phyloP scores from a whole-genome alignment of 1,140 invertebrate species.

The Chelonus insularis region DNA sequence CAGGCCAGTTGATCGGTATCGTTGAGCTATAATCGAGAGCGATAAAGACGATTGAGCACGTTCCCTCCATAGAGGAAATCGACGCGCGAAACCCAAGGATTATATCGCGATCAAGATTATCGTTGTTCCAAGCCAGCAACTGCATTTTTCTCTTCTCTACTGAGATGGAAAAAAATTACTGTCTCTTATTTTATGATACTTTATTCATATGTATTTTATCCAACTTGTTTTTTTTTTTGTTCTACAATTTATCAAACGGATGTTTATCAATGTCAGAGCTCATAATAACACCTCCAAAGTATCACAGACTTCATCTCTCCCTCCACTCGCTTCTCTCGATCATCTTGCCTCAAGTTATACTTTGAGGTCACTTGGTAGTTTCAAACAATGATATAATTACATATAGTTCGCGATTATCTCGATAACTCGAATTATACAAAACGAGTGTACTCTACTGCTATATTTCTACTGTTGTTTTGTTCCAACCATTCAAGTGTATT shows the following conservation, averaged over 20 bases:
- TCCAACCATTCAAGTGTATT: neutral
- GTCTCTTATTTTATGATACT: conserved; percentile 3
- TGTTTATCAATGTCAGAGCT: conserved; percentile 53
- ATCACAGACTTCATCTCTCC: neutral
- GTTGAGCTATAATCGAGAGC: conserved; percentile 22
- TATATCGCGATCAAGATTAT: conserved; percentile 27
- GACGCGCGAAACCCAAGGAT: conserved; percentile 22
- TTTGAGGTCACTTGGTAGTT: conserved; percentile 45
- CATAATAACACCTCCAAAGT: conserved; percentile 52
- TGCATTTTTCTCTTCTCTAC: conserved; percentile 2
- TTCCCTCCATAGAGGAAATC: conserved; percentile 25
- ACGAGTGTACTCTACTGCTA: conserved; percentile 22
- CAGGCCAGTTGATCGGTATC: conserved; percentile 19
- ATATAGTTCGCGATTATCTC: conserved; percentile 48
- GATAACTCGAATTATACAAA: conserved; percentile 48
- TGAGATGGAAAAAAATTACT: neutral
- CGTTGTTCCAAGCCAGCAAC: conserved; percentile 24
- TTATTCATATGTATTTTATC: neutral
- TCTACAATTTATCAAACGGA: conserved; percentile 31
- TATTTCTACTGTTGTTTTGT: neutral
- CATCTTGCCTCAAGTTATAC: neutral
- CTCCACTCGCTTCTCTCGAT: neutral
- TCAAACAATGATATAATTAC: conserved; percentile 59
- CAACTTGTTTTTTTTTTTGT: conserved; percentile 3
- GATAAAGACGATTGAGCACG: conserved; percentile 30